Conservation (phyloP, 2,113 vertebrate genomes). For the Plecturocebus donacophilus region DNA sequence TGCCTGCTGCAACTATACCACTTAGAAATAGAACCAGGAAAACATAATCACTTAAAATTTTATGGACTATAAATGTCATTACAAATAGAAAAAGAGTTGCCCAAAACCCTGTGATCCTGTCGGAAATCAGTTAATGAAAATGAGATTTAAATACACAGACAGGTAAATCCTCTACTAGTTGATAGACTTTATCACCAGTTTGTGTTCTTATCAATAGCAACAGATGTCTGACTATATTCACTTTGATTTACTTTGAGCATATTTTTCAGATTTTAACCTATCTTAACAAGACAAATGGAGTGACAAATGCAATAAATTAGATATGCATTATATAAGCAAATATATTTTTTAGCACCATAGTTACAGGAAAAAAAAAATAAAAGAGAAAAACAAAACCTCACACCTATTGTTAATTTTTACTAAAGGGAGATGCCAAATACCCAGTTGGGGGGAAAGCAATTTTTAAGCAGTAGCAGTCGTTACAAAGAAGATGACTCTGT, state of each 20-base stretch:
- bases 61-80: neutral
- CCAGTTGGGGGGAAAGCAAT: neutral
- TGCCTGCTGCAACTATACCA: accelerated
- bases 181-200: slow-evolving; percentile 27
- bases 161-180: slow-evolving; percentile 38
- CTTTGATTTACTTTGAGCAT: slow-evolving; percentile 59
- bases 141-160: slow-evolving; percentile 33
- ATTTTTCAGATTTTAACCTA: slow-evolving; percentile 64
- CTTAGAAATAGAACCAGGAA: neutral
- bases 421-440: neutral
- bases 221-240: slow-evolving; percentile 33
- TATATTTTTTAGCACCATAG: neutral
- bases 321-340: slow-evolving; percentile 37
- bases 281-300: slow-evolving; percentile 72
- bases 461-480: neutral
- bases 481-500: neutral
- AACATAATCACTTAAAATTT: neutral
- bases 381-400: neutral
- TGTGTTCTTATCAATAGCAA: slow-evolving; percentile 49
- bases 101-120: neutral
- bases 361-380: slow-evolving; percentile 8
- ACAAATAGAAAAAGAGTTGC: slow-evolving; percentile 17
- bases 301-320: slow-evolving; percentile 70
- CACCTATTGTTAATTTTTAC: neutral
- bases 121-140: slow-evolving; percentile 38